These are phyloP conservation scores for Cremastobaeus sp. DNA, from an alignment of 2,888 invertebrate genomes.

Conservation along the genomic window DNA sequence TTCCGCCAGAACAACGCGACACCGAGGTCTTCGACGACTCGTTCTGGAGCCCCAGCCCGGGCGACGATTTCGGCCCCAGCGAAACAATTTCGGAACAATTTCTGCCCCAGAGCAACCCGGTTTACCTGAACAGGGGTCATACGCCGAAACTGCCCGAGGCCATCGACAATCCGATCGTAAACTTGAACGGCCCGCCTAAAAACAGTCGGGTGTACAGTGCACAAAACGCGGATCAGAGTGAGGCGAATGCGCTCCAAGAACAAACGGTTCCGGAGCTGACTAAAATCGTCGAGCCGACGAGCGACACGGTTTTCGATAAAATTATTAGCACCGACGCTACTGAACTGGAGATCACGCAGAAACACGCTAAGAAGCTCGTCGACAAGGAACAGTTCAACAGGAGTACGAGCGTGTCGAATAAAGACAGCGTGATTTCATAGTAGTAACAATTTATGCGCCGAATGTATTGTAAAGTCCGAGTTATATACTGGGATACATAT, in stretches of 20 bases:
- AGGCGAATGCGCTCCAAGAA: conserved; percentile 8
- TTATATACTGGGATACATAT: conserved; percentile 59
- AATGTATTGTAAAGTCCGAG: conserved; percentile 64
- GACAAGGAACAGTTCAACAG: conserved; percentile 68
- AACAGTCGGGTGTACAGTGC: conserved; percentile 61
- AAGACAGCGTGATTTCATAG: conserved; percentile 70
- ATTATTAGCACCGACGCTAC: conserved; percentile 69
- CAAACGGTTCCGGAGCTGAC: conserved; percentile 51
- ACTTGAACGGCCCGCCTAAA: conserved; percentile 68
- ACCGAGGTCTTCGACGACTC: conserved; percentile 65
- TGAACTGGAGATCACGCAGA: conserved; percentile 70
- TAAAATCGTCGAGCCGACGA: conserved; percentile 62
- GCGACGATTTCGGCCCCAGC: conserved; percentile 62
- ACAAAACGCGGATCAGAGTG: conserved; percentile 33
- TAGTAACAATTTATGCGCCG: conserved; percentile 71
- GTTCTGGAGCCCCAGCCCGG: conserved; percentile 65
- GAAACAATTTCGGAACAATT: conserved; percentile 67
- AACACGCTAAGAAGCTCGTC: conserved; percentile 65
- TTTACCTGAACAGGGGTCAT: conserved; percentile 71
- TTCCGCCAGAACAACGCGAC: conserved; percentile 73
- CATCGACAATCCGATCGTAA: conserved; percentile 62
- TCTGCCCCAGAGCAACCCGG: conserved; percentile 65
- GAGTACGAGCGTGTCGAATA: conserved; percentile 63
- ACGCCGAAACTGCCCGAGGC: conserved; percentile 15
- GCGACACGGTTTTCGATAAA: conserved; percentile 68